Conservation (phyloP, 2,888 invertebrate species). For the Eupithecia pulchellata region DNA sequence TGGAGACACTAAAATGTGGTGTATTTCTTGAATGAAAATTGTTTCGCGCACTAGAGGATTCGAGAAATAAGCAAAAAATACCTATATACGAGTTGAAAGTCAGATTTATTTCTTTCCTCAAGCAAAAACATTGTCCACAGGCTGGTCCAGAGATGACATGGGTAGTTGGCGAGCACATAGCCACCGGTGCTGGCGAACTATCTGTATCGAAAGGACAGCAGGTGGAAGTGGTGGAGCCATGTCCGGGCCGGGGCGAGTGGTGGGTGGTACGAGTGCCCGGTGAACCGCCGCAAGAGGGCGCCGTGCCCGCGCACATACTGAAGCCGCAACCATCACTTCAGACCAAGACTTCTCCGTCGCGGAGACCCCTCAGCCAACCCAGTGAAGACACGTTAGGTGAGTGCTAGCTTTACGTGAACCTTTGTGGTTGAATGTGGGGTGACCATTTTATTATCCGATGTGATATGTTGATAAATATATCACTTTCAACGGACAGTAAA, state of each 20-base stretch:
- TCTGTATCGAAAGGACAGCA: constrained; percentile 96
- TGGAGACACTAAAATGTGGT: no score
- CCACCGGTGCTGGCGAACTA: constrained; percentile 92
- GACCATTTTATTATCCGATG: no score
- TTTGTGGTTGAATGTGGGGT: background rate
- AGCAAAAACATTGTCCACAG: constrained; percentile 74
- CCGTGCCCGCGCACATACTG: constrained; percentile 92
- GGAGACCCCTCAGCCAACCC: constrained; percentile 74
- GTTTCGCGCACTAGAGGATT: no score
- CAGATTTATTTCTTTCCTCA: background rate
- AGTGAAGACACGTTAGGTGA: constrained; percentile 82
- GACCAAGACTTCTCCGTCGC: constrained; percentile 74
- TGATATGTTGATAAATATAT: background rate
- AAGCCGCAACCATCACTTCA: constrained; percentile 72
- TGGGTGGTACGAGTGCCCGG: constrained; percentile 88
- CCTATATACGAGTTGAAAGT: background rate
- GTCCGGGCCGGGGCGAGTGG: constrained; percentile 88
- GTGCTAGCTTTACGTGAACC: constrained; percentile 47
- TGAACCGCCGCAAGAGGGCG: constrained; percentile 89
- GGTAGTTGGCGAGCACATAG: constrained; percentile 94
- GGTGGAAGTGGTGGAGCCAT: constrained; percentile 95
- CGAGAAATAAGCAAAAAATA: no score
- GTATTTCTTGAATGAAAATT: background rate
- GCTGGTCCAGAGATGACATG: constrained; percentile 95
- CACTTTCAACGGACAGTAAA: no score